Evolutionary conservation across 2,888 invertebrate genomes (phyloP).

Genomic region (Nymphalis urticae): DNA sequence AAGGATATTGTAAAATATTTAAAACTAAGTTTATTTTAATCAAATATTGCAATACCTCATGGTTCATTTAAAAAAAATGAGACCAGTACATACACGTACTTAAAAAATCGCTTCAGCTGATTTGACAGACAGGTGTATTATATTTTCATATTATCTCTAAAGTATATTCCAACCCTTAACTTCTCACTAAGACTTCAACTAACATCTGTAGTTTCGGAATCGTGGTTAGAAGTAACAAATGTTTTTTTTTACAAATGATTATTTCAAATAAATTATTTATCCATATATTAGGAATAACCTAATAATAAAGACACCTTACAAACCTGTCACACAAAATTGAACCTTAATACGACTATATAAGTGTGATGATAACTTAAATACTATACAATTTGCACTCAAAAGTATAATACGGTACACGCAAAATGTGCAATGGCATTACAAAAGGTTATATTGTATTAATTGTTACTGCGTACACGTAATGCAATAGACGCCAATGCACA

Average conservation of each 20-base stretch:
- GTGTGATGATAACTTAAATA: background rate
- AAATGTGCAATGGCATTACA: conserved; percentile 40
- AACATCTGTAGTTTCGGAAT: conserved; percentile 1
- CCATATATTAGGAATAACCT: background rate
- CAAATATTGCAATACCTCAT: no score
- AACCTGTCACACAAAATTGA: background rate
- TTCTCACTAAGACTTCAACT: background rate
- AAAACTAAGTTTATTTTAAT: no score
- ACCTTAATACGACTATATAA: background rate
- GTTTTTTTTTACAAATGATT: no score
- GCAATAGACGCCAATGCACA: conserved; percentile 35
- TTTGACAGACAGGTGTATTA: background rate
- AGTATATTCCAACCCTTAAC: background rate
- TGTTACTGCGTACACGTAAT: conserved; percentile 20
- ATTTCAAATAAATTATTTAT: conserved; percentile 7
- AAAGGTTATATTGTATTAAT: conserved; percentile 35
- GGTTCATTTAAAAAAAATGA: no score
- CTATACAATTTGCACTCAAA: conserved; percentile 16
- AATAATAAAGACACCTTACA: background rate
- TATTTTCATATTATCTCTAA: background rate
- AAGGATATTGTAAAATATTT: no score
- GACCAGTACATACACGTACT: no score
- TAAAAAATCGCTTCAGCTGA: no score
- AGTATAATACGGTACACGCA: conserved; percentile 19
- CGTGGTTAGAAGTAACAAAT: background rate